Base-by-base conservation (phyloP, 2,888 invertebrate genomes). In the Sepiola atlantica region DNA sequence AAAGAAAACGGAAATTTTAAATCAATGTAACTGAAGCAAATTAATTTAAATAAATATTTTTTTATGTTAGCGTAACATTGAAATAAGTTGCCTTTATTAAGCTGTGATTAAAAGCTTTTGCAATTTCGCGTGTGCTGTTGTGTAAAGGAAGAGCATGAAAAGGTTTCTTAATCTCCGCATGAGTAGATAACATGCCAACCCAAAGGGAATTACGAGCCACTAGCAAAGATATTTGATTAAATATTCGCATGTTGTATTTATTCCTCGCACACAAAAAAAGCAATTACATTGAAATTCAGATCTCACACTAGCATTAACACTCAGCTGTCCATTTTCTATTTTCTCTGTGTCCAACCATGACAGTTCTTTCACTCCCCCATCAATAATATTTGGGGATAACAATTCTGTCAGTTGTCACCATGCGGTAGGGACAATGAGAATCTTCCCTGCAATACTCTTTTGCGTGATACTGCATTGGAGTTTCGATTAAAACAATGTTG, bases 211-310 rank as follows among this genome's bases (percentile, higher is more conserved):
- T 77, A 77, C 32, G n/a, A 77, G n/a, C 77, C 77, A 77, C 14
- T 32, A n/a, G n/a, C n/a, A 14, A 77, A 77, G 77, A 77, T 77
- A 77, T 77, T 77, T 77, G 77, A 77, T 77, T 77, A 77, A 77
- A 77, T 77, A 77, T 77, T 77, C 32, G 77, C 77, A 77, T 77
- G 77, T 77, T n/a, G 77, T n/a, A 77, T 20, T 45, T 77, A n/a
- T 77, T 77, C 77, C 21, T 14, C n/a, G 14, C n/a, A 14, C 16
- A 32, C n/a, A 18, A 14, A 32, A 32, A 77, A 77, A n/a, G 77
- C 77, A 77, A 77, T 77, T 77, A 77, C 77, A 77, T 77, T 77
- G 77, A 77, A 77, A 77, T 77, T 77, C 77, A 77, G 77, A 77
- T 77, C 77, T 61, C 24, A 24, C 28, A 61, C 61, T 32, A 18